phyloP scores from a whole-genome alignment of 2,797 vertebrate species.

The Chiroxiphia lanceolata region DNA sequence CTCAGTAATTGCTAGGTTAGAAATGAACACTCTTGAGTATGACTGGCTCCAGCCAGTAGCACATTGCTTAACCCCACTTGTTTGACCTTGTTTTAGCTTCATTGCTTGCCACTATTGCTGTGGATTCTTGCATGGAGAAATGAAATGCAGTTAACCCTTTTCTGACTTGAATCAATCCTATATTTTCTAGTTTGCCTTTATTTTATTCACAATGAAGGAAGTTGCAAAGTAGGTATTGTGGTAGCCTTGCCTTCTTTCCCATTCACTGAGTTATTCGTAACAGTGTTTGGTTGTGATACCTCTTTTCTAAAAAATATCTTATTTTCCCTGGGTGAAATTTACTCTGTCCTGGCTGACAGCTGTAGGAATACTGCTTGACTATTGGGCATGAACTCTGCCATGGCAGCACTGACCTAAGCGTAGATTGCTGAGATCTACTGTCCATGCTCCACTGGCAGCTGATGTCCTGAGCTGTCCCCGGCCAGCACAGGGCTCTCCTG shows the following conservation, averaged over 20 bases:
- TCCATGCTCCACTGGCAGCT: neutral
- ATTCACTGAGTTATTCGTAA: neutral
- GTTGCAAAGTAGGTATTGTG: neutral
- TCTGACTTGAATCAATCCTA: neutral
- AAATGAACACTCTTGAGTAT: neutral
- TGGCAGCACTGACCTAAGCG: neutral
- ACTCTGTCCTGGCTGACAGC: neutral
- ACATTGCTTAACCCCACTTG: neutral
- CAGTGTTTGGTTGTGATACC: neutral
- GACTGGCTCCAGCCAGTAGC: neutral
- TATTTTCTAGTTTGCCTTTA: neutral
- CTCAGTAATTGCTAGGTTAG: neutral
- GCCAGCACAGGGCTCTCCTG: neutral
- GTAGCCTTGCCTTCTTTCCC: neutral
- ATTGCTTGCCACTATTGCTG: neutral
- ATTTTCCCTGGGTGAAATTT: neutral
- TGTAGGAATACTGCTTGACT: neutral
- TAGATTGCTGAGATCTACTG: neutral
- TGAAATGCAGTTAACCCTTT: neutral
- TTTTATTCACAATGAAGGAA: neutral
- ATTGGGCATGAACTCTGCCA: neutral
- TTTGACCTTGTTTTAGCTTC: neutral
- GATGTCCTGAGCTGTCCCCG: neutral
- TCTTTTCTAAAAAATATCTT: neutral
- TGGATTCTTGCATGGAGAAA: neutral